A percentile compares a stretch with the other conserved stretches of the same genome.
Evolutionary conservation across 30 jellyfish, hydroid and myxozoan genomes (phyloP).

Genomic region (Hydra vulgaris): DNA sequence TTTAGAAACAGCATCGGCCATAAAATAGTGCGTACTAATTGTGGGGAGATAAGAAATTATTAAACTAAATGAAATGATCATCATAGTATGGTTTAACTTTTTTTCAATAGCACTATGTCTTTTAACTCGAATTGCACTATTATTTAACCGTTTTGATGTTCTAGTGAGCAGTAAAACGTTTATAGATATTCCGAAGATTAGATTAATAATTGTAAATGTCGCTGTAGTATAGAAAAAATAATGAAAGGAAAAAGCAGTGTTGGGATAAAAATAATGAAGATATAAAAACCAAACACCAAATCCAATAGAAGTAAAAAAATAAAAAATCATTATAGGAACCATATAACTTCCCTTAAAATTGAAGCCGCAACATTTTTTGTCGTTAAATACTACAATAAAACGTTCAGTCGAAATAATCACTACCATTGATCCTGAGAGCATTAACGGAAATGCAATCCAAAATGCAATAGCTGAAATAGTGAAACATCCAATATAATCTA

Average conservation of each 20-base stretch:
- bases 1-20: not conserved
- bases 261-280: not conserved
- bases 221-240: not conserved
- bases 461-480: not conserved
- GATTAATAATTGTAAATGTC: not conserved
- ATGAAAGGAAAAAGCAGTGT: not conserved
- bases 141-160: not conserved
- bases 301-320: not conserved
- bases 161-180: not conserved
- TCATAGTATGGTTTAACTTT: not conserved
- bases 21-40: not conserved
- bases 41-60: not conserved
- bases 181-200: not conserved
- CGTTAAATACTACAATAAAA: not conserved
- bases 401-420: not conserved
- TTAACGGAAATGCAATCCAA: not conserved
- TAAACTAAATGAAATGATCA: not conserved
- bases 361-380: not conserved
- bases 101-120: not conserved
- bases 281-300: not conserved
- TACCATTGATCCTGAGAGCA: not conserved
- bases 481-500: not conserved
- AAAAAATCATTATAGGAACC: no score
- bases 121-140: not conserved
- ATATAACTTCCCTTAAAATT: not conserved